A percentile compares a stretch with the other conserved stretches of the same genome.
Conservation (phyloP, 2,113 vertebrate species). For the Phalacrocorax pelagicus region DNA sequence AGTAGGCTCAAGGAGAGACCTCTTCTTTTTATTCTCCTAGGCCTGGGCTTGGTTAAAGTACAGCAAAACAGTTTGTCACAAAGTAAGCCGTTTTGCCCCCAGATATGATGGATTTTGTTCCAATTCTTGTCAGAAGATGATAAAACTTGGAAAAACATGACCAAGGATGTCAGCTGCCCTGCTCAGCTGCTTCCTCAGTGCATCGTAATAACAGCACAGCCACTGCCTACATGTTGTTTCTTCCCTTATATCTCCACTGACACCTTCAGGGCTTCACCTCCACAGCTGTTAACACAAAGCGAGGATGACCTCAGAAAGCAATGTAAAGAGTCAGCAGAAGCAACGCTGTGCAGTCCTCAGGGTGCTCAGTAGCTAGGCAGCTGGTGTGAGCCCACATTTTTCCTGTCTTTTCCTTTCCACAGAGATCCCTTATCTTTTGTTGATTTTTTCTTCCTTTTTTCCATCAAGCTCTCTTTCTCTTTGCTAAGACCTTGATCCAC, state of each 20-base stretch:
- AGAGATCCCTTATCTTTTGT: neutral
- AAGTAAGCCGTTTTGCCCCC: neutral
- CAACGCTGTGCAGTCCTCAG: neutral
- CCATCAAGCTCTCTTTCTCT: neutral
- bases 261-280: neutral
- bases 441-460: neutral
- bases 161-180: neutral
- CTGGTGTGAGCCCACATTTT: neutral
- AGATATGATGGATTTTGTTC: neutral
- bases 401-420: neutral
- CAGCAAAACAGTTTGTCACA: neutral
- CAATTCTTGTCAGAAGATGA: neutral
- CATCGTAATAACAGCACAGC: neutral
- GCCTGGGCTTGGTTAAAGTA: neutral
- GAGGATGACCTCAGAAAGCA: neutral
- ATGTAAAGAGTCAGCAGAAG: neutral
- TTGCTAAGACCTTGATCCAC: neutral
- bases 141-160: neutral
- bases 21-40: neutral
- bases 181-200: neutral
- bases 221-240: fast-evolving
- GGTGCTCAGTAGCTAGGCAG: neutral
- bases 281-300: neutral
- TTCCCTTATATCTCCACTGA: neutral
- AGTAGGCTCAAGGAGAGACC: neutral